Base-by-base conservation (phyloP, 2,888 invertebrate genomes). In the Mesodorylaimus sp. region DNA sequence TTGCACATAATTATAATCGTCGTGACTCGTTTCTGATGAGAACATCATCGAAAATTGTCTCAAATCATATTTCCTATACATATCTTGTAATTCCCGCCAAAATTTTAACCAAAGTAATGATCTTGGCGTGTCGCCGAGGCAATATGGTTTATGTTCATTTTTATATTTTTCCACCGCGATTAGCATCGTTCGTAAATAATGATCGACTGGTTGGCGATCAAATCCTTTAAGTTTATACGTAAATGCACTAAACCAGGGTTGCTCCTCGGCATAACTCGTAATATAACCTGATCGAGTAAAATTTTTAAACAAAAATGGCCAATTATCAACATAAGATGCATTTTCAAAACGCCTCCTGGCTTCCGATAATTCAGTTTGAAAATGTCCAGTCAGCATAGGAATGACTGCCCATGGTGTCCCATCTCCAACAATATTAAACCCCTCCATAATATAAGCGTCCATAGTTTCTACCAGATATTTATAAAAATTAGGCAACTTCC, bases 221-320 rank as follows among this genome's bases (percentile, higher is more conserved):
- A 89, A 89, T 0, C 88, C 88, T 2, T 72, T 70, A 59, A 80
- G 80, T 27, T 76, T 69, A 61, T 79, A 87, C 62, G 83, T 83
- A 62, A 89, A 89, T 1, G 81, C 77, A 0, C 81, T 80, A 64
- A 86, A 77, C 56, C 70, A 69, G 0, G 80, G 78, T 1, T 80
- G 78, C 63, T 91, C 89, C 71, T 91, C 89, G 1, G 77, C 83
- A 53, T 80, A 80, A 0, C 79, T 75, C 0, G 89, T 88, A 46
- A 76, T 74, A 64, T 79, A 88, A 0, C 83, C 81, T 0, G 48
- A 39, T 3, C 25, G 44, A 24, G 5, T 45, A 25, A 45, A 47
- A 24, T 47, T 25, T n/a, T 47, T 47, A 19, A 47, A 47, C 5
- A 47, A 45, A 16, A 47, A 23, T 3, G 48, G 48, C 48, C 48